Percentiles rank a stretch among this genome's conserved stretches.
Conservation (phyloP, 2,113 vertebrate species). For the Campylomormyrus numenius region DNA sequence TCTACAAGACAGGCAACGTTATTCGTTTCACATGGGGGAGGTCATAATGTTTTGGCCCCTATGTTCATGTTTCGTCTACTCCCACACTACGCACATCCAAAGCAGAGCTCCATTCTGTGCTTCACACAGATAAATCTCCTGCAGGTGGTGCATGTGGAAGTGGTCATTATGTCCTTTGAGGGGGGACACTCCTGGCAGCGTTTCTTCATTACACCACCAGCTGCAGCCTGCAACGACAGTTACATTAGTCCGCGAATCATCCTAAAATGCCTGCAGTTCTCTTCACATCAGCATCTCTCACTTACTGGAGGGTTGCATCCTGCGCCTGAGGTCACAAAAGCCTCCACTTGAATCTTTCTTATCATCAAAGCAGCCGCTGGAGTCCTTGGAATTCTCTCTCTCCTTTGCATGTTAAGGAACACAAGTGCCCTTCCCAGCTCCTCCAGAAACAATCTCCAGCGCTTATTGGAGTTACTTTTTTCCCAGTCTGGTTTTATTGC, state of each 20-base stretch:
- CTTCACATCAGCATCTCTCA: background rate
- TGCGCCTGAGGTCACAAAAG: too few relatives aligned
- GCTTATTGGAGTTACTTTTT: background rate
- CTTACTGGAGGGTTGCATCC: background rate
- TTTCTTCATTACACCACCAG: background rate
- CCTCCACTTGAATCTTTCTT: background rate
- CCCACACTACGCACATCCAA: background rate
- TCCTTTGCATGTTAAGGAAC: background rate
- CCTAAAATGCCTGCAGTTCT: background rate
- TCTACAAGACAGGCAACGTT: too few relatives aligned
- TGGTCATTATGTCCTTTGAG: background rate
- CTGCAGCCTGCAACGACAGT: background rate
- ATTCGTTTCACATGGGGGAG: too few relatives aligned
- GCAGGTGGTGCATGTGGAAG: background rate
- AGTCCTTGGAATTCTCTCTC: background rate
- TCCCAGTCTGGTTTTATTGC: background rate
- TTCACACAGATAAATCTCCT: background rate
- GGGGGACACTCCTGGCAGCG: background rate
- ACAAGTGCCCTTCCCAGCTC: background rate
- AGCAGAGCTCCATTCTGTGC: background rate
- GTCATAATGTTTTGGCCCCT: background rate
- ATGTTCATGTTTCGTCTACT: too few relatives aligned
- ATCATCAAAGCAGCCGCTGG: background rate
- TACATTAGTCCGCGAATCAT: background rate
- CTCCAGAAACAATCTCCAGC: background rate